Base-by-base conservation (phyloP, 2,888 invertebrate species). In the Meghimatium bilineatum region DNA sequence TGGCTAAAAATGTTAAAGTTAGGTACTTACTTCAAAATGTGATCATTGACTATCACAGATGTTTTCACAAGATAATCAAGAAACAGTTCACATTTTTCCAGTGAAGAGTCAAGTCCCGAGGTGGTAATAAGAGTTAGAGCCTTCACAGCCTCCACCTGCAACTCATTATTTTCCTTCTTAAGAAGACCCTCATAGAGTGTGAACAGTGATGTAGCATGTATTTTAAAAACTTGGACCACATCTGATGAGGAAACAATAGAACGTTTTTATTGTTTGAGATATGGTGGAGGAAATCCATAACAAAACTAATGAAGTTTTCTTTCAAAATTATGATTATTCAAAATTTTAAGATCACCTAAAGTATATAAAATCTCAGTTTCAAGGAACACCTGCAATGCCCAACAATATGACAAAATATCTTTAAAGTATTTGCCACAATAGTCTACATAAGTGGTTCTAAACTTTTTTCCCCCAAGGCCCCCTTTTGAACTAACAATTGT, bases 141-240 rank as follows among this genome's bases (percentile, higher is more conserved):
- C 17, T 29, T 3, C 6, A 81, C 38, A 26, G 81, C 72, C 32
- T 81, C 74, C 10, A 63, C 10, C 14, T 81, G 81, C 29, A 74
- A 26, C 1, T 81, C 81, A 56, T 14, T 74, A 44, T 44, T 74
- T 32, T 74, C 74, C 20, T 72, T 52, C 23, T 81, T 72, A 26
- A 81, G 36, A 44, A 72, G 56, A 26, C 26, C 8, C 36, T 81
- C 81, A 63, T 81, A 81, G 26, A 81, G 60, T 17, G 20, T 29
- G 29, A 74, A 74, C 29, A 81, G 17, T n/a, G 81, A 49, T 32
- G 72, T 36, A 20, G 60, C 72, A 60, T 81, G 49, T n/a, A 60
- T 38, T 38, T 74, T 56, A 56, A 74, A 44, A 29, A 63, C 74
- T 66, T 81, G 60, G 36, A 38, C 29, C n/a, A 81, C 81, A 81